These are phyloP conservation scores for Aphelenchoides fujianensis DNA, from an alignment of 1,140 invertebrate species.

Conservation along the genomic window DNA sequence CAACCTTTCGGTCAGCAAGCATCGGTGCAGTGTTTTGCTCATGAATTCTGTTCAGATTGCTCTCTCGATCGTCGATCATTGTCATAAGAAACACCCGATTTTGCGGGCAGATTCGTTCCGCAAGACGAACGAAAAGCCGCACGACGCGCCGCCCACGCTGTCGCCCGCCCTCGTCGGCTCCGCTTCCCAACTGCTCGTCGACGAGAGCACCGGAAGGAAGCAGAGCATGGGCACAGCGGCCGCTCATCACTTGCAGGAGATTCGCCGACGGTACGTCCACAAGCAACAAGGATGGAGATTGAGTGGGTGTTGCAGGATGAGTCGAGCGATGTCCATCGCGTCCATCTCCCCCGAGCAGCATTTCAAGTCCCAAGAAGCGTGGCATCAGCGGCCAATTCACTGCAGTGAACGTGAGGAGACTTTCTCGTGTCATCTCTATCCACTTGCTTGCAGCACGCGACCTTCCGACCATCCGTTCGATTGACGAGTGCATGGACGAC, in stretches of 20 bases:
- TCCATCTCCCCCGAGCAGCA: not conserved
- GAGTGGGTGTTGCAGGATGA: not conserved
- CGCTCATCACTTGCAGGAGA: too few relatives aligned
- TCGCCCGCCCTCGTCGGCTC: not conserved
- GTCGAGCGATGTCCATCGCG: not conserved
- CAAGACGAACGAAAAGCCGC: constrained; percentile 2
- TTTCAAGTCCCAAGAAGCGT: not conserved
- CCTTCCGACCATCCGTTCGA: not conserved
- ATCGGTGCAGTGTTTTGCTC: not conserved
- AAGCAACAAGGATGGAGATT: not conserved
- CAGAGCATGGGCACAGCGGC: not conserved
- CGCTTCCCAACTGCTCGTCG: not conserved
- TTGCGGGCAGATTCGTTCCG: not conserved
- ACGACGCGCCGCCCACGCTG: not conserved
- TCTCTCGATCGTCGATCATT: constrained; percentile 14
- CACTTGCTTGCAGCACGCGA: not conserved
- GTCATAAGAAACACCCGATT: not conserved
- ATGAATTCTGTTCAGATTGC: constrained; percentile 16
- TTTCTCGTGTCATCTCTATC: not conserved
- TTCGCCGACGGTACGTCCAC: too few relatives aligned
- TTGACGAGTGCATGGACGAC: not conserved
- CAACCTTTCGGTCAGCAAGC: constrained; percentile 63
- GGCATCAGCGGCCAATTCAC: constrained; percentile 1
- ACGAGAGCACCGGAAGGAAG: not conserved
- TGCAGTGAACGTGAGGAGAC: constrained; percentile 7